Conservation (phyloP, 2,888 invertebrate genomes). For the Helicoverpa assulta region DNA sequence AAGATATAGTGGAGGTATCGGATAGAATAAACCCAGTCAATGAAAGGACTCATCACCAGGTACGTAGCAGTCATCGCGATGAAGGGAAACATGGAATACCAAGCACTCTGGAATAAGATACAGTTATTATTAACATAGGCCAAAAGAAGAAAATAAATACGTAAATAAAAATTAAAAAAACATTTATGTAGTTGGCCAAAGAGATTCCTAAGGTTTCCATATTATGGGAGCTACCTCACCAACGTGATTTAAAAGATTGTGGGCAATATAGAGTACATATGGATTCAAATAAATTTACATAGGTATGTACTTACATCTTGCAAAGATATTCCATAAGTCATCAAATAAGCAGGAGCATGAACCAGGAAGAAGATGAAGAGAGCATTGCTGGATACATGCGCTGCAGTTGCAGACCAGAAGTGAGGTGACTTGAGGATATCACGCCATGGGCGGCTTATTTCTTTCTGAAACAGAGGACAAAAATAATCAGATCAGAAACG, state of each 20-base stretch:
- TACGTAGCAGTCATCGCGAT: constrained; percentile 70
- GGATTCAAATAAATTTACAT: too few species aligned
- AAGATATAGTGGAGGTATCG: constrained; percentile 71
- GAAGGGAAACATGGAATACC: constrained; percentile 72
- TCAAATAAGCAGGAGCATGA: constrained; percentile 75
- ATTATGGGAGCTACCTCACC: too few species aligned
- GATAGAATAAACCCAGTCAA: constrained; percentile 74
- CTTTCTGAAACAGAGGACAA: constrained; percentile 69
- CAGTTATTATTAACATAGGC: not conserved
- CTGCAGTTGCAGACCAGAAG: constrained; percentile 77
- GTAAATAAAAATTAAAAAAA: too few species aligned
- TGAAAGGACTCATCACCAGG: constrained; percentile 67
- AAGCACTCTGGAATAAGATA: constrained; percentile 71
- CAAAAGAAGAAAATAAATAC: not conserved
- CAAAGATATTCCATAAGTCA: constrained; percentile 65
- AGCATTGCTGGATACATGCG: constrained; percentile 76
- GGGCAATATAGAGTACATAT: too few species aligned
- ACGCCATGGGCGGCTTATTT: constrained; percentile 74
- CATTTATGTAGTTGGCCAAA: too few species aligned
- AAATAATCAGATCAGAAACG: too few species aligned
- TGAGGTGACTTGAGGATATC: constrained; percentile 71
- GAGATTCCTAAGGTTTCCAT: too few species aligned
- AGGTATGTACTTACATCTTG: constrained; percentile 70
- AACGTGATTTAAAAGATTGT: too few species aligned
- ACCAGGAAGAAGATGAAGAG: constrained; percentile 78